Evolutionary conservation across 2,888 invertebrate species (phyloP), one percentile per base, ranked within the genome.

Genomic region (Liodrosophila aerea): DNA sequence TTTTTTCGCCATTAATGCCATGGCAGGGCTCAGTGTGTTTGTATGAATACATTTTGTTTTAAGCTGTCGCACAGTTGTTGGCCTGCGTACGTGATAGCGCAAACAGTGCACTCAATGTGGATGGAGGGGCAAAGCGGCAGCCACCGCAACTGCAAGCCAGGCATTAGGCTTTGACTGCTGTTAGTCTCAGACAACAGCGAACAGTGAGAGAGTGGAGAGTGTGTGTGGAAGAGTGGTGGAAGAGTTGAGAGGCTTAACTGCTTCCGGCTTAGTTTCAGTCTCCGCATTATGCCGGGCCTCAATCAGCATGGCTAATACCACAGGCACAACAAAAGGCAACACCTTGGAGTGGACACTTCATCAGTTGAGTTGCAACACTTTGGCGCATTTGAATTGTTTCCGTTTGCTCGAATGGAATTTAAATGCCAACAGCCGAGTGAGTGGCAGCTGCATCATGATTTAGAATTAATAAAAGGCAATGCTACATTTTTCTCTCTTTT

Each of bases 381-480:
- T 43, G 65, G 33, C 40, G 60, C 67, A 57, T 59, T 73, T 75
- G 59, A 62, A 70, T 64, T 75, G 77, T 64, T 77, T 70, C 78
- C 75, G 68, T 62, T 75, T 53, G 47, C 30, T 34, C 58, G 27
- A 40, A 36, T 40, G 27, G 22, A 2, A 22, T 22, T 22, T 22
- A 22, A 22, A 22, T 22, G 22, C 22, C 22, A 22, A 22, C 22
- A 22, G 5, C 22, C 22, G 22, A 5, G 22, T 22, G 22, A 22
- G 22, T 46, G 53, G 50, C 62, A 60, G 31, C 67, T 45, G 68
- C 40, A 22, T 22, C 69, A 65, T 69, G 80, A 78, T 76, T 83
- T 78, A 78, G 83, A 78, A 83, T 78, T 80, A 83, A 78, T 78
- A 83, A 74, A 22, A 67, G 63, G 73, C 54, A 51, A 57, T 56